Evolutionary conservation across 2,888 invertebrate species (phyloP), one percentile per base, ranked within the genome.

Genomic region (Pammene fasciana): DNA sequence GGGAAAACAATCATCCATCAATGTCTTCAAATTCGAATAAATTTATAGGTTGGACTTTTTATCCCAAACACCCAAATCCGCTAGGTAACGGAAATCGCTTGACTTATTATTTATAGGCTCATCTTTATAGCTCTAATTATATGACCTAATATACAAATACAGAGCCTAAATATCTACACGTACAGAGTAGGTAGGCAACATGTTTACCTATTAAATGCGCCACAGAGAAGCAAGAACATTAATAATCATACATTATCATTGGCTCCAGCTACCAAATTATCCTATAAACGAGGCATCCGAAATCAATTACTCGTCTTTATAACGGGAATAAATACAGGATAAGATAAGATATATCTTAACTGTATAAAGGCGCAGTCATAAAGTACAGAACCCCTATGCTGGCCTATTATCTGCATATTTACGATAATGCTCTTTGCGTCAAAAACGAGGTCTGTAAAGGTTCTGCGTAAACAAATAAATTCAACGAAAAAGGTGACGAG

Each of bases 381-480:
- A 64, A 68, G 46, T 55, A 67, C 41, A 0, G 60, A 62, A 36
- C 64, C 64, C 65, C 68, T 59, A 46, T 70, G 68, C 45, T 26
- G 50, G 56, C 64, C 68, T 70, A 65, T 65, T 70, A 70, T 65
- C 59, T 52, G 59, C 65, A 59, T 65, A 65, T 70, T 70, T 70
- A 70, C 54, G 65, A 70, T 70, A 56, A 70, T 70, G 68, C 57
- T 36, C 18, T 11, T 41, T 38, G 55, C 67, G 48, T 57, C 66
- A 57, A 66, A 59, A 59, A 34, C 34, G 48, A 62, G 54, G 54
- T 50, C 54, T 34, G 34, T 56, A 43, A 50, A 50, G 59, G 52
- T 60, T 50, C 38, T 45, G 36, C 50, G 62, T 68, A 64, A 68
- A 68, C 68, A 68, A 57, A 64, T 68, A 68, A 68, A 68, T 68